Evolutionary conservation across 1,140 invertebrate species (phyloP), one percentile per base, ranked within the genome.

Genomic region (Bombus pascuorum): DNA sequence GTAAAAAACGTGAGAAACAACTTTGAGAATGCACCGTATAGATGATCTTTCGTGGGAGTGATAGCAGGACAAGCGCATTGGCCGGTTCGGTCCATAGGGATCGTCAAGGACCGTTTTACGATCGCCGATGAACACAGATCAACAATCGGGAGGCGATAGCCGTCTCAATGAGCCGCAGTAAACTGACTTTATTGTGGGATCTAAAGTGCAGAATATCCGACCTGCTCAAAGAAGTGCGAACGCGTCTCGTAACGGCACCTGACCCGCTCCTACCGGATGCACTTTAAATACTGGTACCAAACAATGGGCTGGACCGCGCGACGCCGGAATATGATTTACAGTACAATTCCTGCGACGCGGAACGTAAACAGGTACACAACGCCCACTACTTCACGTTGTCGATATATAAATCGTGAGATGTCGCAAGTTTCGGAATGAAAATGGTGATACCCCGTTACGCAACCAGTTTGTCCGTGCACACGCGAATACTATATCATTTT

Each of bases 91-190:
- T 13, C 74, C 37, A 66, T 32, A 59, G 70, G 59, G 37, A 73
- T 70, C n/a, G 66, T 78, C 62, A 68, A 70, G 81, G 71, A 83
- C 44, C 80, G 85, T 87, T 92, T 92, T 92, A 92, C 87, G 91
- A 92, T 66, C 72, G 72, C 65, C 89, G 86, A 90, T 87, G 88
- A 92, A 87, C 85, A 83, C 84, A 85, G 87, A 90, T 92, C 91
- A 88, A 91, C 90, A 89, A 91, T 92, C 88, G 91, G 87, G 87
- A 87, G 91, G 81, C 85, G 86, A 92, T 91, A 86, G 82, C 87
- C 83, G 62, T 86, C 71, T 90, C 90, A 86, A 91, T 88, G 90
- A 92, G 80, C 78, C 79, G 85, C 68, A 85, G 80, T 91, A 92
- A 91, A 90, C 84, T 70, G 82, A 88, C 47, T 92, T 92, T 91